Percentiles rank a stretch among this genome's conserved stretches.
phyloP scores from a whole-genome alignment of 2,797 vertebrate genomes.

The Buphagus erythrorhynchus region DNA sequence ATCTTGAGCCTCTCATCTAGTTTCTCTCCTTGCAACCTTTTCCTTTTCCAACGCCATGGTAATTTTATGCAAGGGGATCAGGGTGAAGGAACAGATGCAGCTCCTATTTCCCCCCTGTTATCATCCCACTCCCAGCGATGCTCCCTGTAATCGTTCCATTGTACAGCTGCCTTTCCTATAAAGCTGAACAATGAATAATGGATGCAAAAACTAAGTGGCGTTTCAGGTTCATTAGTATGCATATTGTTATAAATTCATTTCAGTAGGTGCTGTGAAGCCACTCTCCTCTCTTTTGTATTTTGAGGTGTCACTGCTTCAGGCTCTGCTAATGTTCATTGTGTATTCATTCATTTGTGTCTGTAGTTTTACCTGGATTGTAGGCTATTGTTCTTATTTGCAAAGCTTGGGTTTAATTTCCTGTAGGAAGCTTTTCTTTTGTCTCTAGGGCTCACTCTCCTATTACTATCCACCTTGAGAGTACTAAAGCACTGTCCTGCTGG shows the following conservation, averaged over 20 bases:
- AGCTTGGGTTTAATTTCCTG: conserved; percentile 66
- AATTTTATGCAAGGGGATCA: conserved; percentile 6
- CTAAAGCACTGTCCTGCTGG: conserved; percentile 37
- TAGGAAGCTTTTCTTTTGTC: conserved; percentile 52
- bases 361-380: conserved; percentile 50
- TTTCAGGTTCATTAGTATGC: conserved; percentile 64
- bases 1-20: background rate
- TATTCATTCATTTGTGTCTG: conserved; percentile 35
- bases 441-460: conserved; percentile 20
- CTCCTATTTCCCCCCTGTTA: background rate
- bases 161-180: conserved; percentile 35
- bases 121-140: conserved; percentile 23
- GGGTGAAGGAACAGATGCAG: conserved; percentile 63
- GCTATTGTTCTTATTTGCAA: conserved; percentile 61
- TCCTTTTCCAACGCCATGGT: background rate
- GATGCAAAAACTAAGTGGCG: conserved; percentile 52
- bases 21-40: conserved; percentile 12
- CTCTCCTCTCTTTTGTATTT: conserved; percentile 31
- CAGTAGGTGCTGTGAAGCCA: conserved; percentile 24
- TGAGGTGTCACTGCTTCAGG: conserved; percentile 43
- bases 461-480: conserved; percentile 49
- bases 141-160: conserved; percentile 55
- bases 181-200: conserved; percentile 67
- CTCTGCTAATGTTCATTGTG: conserved; percentile 29
- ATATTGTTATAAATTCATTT: conserved; percentile 56